These are phyloP conservation scores for Struthidea cinerea DNA, from an alignment of 2,113 vertebrate species.

Conservation along the genomic window DNA sequence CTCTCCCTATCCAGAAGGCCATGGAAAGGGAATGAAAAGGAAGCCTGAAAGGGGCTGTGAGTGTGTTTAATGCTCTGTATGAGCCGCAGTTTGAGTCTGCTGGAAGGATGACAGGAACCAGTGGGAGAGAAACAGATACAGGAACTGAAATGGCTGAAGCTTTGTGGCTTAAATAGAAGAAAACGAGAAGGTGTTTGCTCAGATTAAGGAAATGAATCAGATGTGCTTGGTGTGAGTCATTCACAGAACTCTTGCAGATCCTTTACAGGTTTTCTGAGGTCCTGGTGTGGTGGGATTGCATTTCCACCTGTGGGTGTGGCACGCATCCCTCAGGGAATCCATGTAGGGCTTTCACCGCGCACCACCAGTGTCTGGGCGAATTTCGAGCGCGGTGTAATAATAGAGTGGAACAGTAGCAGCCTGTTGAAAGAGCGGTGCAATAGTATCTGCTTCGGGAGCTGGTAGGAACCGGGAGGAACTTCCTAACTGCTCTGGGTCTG, in stretches of 20 bases:
- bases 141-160: conserved; percentile 34
- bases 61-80: neutral
- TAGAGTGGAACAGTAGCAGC: neutral
- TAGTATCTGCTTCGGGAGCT: neutral
- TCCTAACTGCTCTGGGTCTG: neutral
- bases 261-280: neutral
- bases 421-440: neutral
- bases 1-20: neutral
- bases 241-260: neutral
- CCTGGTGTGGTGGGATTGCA: neutral
- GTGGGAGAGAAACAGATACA: conserved; percentile 20
- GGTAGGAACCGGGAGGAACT: neutral
- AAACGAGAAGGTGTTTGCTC: conserved; percentile 36
- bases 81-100: neutral
- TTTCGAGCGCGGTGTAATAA: neutral
- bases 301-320: neutral
- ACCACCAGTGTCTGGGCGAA: neutral
- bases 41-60: neutral
- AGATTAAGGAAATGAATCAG: conserved; percentile 19
- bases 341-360: neutral
- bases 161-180: conserved; percentile 39
- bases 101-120: conserved; percentile 32
- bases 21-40: neutral
- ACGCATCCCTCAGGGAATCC: neutral
- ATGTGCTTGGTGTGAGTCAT: neutral